A percentile compares a stretch with the other conserved stretches of the same genome.
phyloP scores from a whole-genome alignment of 2,113 vertebrate genomes.

The Ailurus styani region DNA sequence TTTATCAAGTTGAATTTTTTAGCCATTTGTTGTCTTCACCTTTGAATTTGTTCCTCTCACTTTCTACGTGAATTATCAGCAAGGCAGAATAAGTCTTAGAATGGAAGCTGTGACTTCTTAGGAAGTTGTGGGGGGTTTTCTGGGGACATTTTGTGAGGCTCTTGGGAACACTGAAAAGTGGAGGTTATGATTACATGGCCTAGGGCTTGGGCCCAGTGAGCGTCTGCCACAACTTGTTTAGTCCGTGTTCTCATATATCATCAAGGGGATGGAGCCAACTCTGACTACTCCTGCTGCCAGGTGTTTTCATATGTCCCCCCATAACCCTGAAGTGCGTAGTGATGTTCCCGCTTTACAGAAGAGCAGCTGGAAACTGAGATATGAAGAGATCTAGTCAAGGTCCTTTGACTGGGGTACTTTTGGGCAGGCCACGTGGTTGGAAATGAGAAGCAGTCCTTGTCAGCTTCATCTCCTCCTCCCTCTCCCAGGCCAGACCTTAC shows the following conservation, averaged over 20 bases:
- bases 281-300: background rate
- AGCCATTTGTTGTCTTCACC: background rate
- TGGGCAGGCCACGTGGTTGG: background rate
- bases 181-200: background rate
- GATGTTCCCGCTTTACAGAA: background rate
- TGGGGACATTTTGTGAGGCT: constrained; percentile 4
- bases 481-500: background rate
- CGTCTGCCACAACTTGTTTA: background rate
- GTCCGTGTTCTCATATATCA: background rate
- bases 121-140: background rate
- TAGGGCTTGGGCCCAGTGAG: background rate
- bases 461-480: no score
- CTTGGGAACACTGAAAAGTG: background rate
- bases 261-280: background rate
- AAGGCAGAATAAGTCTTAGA: background rate
- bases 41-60: background rate
- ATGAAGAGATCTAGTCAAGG: background rate
- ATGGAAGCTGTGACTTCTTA: background rate
- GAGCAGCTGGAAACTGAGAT: background rate
- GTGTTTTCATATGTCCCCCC: background rate
- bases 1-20: constrained; percentile 23
- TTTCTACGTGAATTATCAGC: background rate
- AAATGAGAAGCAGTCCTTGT: background rate
- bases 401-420: background rate
- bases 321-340: background rate